Base-by-base conservation (phyloP, 2,797 vertebrate genomes). In the Halcyon badia region DNA sequence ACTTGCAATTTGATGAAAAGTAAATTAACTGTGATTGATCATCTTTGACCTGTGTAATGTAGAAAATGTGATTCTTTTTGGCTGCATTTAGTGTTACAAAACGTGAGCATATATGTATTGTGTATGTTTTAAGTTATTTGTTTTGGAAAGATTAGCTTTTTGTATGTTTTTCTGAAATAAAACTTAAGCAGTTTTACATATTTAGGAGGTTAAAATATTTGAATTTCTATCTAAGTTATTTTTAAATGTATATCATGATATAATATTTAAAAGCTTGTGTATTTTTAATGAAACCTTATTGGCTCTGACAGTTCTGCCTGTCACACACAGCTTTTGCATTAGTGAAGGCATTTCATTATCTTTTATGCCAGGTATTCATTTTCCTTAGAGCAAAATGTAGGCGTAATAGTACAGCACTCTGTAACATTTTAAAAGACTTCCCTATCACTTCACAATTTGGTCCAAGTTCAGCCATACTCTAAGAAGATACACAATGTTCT, bases 241-340 rank as follows among this genome's bases (percentile, higher is more conserved):
- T 97, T 96, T 97, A 96, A 97, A 97, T 94, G 79, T 73, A 80
- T 70, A 51, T 91, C 54, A 68, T 95, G 88, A 96, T 95, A 96
- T 97, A 96, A 95, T 97, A 97, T 92, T 87, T 11, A 94, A 97
- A 96, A 95, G 61, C 83, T 83, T 95, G 68, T 97, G 83, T 85
- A 97, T 95, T 98, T 98, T 97, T 97, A 97, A 98, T 96, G 78
- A 60, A 96, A 65, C 83, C 77, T 96, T 96, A 90, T 97, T 98
- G 84, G 89, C 84, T 97, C 94, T 98, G 94, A 95, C 88, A 96
- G 62, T 96, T 97, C 78, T 94, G 81, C 91, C 90, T 95, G 95
- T 98, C 96, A 97, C 81, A 93, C 49, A 66, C 54, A 94, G 62
- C 58, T 97, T 78, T 49, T 97, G 91, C 78, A 84, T 97, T 97